Evolutionary conservation across 2,113 vertebrate species (phyloP), one percentile per base, ranked within the genome.

Genomic region (Turnix velox): DNA sequence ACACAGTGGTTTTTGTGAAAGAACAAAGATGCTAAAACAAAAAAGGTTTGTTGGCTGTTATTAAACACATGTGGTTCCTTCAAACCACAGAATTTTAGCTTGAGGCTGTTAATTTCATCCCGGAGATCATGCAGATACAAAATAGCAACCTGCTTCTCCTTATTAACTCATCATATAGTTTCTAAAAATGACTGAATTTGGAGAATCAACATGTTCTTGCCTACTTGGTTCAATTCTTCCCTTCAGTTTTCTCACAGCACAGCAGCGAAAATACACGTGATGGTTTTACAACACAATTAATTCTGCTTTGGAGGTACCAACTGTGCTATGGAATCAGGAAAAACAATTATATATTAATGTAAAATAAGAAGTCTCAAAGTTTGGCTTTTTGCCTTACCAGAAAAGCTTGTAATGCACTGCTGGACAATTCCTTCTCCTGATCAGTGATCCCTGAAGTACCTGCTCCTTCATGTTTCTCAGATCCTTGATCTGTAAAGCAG

Each of bases 391-490:
- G 39, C 43, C 95, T 98, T 98, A 99, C 99, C 96, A 95, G 92
- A 95, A 99, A 99, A 18, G 98, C 98, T 79, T 99, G 98, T 75
- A 98, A 97, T 8, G 99, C 99, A 46, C 84, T 98, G 61, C 96
- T 96, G 1, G 99, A 99, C 88, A 99, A 92, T 48, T 99, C 99
- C 93, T 99, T 99, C 89, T 99, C 99, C 83, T 99, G 98, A 96
- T 99, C 99, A 7, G 98, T 98, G 93, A 98, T 98, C 67, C 98
- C 99, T 67, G 98, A 97, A 39, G 96, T 96, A 52, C 97, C 93
- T 2, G 97, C 95, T 93, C 93, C 97, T 93, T 99, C 99, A 30
- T 98, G 98, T 83, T 99, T 99, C 92, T 99, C 98, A 6, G 96
- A 92, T 49, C 96, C 97, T 97, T 98, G 98, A 93, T 99, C 99